A percentile compares a stretch with the other conserved stretches of the same genome.
phyloP scores from a whole-genome alignment of 2,888 invertebrate genomes.

The Scelioninae gen. 2 region DNA sequence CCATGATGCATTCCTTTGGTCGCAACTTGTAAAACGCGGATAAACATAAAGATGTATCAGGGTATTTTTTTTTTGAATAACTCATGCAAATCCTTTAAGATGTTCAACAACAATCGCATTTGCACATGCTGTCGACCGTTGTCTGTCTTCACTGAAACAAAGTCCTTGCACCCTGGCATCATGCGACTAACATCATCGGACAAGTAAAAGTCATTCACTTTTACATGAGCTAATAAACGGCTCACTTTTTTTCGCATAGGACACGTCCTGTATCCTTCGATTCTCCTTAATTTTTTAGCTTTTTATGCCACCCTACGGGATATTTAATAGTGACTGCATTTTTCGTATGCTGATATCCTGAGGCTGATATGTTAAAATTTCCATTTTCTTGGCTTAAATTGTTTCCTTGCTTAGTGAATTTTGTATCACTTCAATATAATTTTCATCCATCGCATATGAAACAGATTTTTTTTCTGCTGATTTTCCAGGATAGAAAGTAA shows the following conservation, averaged over 20 bases:
- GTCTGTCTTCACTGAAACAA: conserved; percentile 12
- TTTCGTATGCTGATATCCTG: conserved; percentile 19
- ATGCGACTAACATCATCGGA: conserved; percentile 10
- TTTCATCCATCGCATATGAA: conserved; percentile 1
- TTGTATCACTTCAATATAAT: conserved; percentile 7
- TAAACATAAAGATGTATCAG: neutral
- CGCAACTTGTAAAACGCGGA: conserved; percentile 6
- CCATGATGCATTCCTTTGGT: conserved; percentile 30
- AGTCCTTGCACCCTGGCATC: conserved; percentile 15
- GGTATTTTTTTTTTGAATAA: neutral
- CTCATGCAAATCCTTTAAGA: neutral
- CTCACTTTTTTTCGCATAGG: conserved; percentile 3
- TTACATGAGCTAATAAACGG: conserved; percentile 4
- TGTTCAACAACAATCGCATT: conserved; percentile 9
- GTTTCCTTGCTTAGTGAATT: conserved; percentile 17
- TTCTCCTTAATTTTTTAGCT: conserved; percentile 15
- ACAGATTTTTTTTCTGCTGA: neutral
- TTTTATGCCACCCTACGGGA: conserved; percentile 19
- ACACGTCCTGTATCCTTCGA: neutral
- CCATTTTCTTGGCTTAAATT: conserved; percentile 2
- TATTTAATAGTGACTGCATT: conserved; percentile 12
- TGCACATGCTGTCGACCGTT: neutral
- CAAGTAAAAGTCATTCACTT: conserved; percentile 18
- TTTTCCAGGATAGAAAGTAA: neutral
- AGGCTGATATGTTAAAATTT: conserved; percentile 20